phyloP scores from a whole-genome alignment of 2,888 invertebrate species.

The Drosophila macrospina region DNA sequence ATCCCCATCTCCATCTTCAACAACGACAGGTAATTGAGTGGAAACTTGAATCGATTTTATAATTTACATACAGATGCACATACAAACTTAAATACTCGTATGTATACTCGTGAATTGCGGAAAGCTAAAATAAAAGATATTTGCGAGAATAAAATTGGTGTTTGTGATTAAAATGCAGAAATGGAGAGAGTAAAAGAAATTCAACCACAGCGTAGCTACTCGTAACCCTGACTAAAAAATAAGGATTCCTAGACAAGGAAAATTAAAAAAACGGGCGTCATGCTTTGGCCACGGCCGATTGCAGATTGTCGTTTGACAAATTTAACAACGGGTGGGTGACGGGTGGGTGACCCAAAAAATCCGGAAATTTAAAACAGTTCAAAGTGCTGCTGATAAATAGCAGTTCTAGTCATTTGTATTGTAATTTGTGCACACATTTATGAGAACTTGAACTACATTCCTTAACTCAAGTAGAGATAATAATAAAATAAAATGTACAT shows the following conservation, averaged over 20 bases:
- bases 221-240: constrained; percentile 21
- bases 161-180: constrained; percentile 29
- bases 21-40: constrained; percentile 84
- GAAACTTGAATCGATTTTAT: constrained; percentile 84
- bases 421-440: background rate
- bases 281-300: constrained; percentile 3
- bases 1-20: constrained; percentile 37
- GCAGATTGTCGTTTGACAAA: constrained; percentile 11
- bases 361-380: background rate
- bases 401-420: background rate
- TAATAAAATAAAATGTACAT: background rate
- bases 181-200: background rate
- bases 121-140: constrained; percentile 22
- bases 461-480: background rate
- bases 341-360: background rate
- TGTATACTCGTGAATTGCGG: constrained; percentile 2
- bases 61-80: constrained; percentile 67
- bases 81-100: background rate
- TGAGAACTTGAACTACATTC: background rate
- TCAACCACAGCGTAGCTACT: constrained; percentile 9
- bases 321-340: background rate
- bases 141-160: constrained; percentile 22
- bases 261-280: constrained; percentile 7
- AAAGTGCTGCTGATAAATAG: background rate
- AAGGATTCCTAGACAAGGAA: constrained; percentile 12